Conservation (phyloP, 2,113 vertebrate species). For the Mirounga angustirostris region DNA sequence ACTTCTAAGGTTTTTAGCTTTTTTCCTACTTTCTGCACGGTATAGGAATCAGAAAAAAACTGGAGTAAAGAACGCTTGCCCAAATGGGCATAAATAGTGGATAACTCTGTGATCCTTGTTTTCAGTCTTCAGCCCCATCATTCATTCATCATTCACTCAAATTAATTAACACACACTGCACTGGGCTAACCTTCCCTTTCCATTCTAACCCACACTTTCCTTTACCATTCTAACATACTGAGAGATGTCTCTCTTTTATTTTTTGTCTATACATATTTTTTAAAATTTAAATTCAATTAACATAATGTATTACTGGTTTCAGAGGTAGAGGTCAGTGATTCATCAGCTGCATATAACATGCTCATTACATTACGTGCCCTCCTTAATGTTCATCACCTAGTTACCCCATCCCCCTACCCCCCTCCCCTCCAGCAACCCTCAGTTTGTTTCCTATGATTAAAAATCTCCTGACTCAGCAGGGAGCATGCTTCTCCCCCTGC, state of each 20-base stretch:
- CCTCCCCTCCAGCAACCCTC: no score
- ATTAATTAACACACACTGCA: neutral
- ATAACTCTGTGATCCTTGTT: constrained; percentile 24
- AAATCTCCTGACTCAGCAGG: neutral
- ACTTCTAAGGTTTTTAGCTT: neutral
- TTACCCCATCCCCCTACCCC: neutral
- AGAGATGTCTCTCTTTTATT: neutral
- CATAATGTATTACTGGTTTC: neutral
- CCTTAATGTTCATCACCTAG: neutral
- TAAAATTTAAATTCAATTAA: neutral
- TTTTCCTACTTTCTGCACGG: neutral
- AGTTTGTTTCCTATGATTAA: neutral
- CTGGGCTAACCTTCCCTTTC: neutral
- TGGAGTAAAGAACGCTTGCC: neutral
- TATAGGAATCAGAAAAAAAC: neutral
- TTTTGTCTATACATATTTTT: neutral
- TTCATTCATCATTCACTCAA: neutral
- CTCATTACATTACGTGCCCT: neutral
- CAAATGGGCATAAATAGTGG: neutral
- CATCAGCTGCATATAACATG: neutral
- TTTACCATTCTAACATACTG: neutral
- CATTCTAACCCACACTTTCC: neutral
- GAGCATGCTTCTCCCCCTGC: no score
- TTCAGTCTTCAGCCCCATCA: neutral
- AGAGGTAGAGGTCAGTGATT: neutral